Percentiles rank a stretch among this genome's conserved stretches.
phyloP scores from a whole-genome alignment of 2,888 invertebrate species.

The Theretra japonica region DNA sequence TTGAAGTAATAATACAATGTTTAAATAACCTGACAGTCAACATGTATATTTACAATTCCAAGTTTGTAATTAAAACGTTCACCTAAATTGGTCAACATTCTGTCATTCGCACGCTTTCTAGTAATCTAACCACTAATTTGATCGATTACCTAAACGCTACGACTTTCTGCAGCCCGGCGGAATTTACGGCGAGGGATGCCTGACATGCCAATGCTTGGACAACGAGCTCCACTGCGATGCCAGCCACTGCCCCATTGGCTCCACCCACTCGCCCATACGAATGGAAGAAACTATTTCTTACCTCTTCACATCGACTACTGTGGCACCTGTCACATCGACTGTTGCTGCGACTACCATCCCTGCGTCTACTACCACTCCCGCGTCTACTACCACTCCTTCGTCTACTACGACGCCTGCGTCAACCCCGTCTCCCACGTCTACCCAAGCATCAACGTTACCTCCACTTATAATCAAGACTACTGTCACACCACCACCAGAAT shows the following conservation, averaged over 20 bases:
- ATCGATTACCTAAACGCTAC: background rate
- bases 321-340: constrained; percentile 7
- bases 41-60: too few species aligned
- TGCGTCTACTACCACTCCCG: too few species aligned
- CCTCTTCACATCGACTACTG: background rate
- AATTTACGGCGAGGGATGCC: constrained; percentile 86
- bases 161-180: constrained; percentile 87
- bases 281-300: too few species aligned
- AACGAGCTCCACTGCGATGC: constrained; percentile 90
- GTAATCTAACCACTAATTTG: background rate
- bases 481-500: constrained; percentile 41
- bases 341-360: constrained; percentile 15
- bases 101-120: too few species aligned
- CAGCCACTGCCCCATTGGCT: constrained; percentile 71
- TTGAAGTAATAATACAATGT: too few species aligned
- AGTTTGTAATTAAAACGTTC: too few species aligned
- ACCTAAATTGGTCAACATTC: too few species aligned
- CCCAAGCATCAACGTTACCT: constrained; percentile 3
- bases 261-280: constrained; percentile 51
- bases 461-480: constrained; percentile 41
- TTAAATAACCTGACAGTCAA: too few species aligned
- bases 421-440: constrained; percentile 6
- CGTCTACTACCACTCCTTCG: background rate
- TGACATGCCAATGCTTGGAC: constrained; percentile 91
- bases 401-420: background rate